A percentile compares a stretch with the other conserved stretches of the same genome.
Conservation (phyloP, 2,888 invertebrate genomes). For the Lampropteryx suffumata region DNA sequence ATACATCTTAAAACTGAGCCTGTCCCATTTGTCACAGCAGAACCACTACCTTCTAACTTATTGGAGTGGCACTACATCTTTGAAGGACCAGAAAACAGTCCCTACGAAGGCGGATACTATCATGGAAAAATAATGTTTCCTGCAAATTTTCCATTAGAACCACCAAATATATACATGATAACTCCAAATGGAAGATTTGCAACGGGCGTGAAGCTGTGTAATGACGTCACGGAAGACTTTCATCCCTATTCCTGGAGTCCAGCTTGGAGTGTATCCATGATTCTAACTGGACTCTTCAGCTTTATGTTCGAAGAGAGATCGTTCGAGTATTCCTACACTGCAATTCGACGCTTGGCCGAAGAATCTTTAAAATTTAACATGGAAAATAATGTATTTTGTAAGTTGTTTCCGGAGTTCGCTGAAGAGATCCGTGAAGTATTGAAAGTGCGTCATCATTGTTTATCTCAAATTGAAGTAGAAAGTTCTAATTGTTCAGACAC, state of each 20-base stretch:
- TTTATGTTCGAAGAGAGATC: slow-evolving; percentile 99
- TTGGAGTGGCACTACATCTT: slow-evolving; percentile 99
- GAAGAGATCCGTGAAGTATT: slow-evolving; percentile 86
- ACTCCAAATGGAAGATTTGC: slow-evolving; percentile 99
- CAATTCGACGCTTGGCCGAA: slow-evolving; percentile 92
- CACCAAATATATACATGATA: slow-evolving; percentile 98
- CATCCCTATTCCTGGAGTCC: slow-evolving; percentile 99
- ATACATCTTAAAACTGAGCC: slow-evolving; percentile 97
- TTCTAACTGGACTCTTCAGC: slow-evolving; percentile 96
- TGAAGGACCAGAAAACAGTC: slow-evolving; percentile 96
- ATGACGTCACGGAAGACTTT: slow-evolving; percentile 97
- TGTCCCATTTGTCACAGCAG: slow-evolving; percentile 97
- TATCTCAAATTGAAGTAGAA: too few species aligned
- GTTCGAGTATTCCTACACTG: slow-evolving; percentile 97
- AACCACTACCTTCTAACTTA: slow-evolving; percentile 97
- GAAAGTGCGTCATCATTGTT: slow-evolving; percentile 71
- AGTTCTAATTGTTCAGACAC: too few species aligned
- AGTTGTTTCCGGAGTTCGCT: slow-evolving; percentile 96
- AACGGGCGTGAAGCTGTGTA: slow-evolving; percentile 94
- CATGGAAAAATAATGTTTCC: slow-evolving; percentile 95
- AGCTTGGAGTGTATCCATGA: slow-evolving; percentile 98
- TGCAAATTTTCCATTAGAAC: slow-evolving; percentile 97
- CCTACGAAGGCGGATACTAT: slow-evolving; percentile 93
- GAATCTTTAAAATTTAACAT: slow-evolving; percentile 96
- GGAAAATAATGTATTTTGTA: slow-evolving; percentile 94